phyloP scores from a whole-genome alignment of 2,113 vertebrate genomes.

The Paratilapia polleni region DNA sequence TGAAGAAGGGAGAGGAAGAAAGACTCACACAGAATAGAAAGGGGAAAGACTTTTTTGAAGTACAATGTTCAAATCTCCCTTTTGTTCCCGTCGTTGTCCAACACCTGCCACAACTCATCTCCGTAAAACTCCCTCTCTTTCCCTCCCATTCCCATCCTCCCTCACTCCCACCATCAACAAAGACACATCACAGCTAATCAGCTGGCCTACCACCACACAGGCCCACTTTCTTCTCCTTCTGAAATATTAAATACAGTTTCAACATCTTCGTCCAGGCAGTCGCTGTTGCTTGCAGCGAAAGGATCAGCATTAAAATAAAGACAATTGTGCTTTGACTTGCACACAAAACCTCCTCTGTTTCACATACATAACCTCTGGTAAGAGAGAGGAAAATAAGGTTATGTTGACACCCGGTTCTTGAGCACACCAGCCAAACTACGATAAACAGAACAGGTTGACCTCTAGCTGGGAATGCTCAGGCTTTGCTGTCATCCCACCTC shows the following conservation, averaged over 20 bases:
- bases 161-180: constrained; percentile 48
- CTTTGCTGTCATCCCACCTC: constrained; percentile 10
- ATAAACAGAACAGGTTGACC: constrained; percentile 56
- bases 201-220: constrained; percentile 11
- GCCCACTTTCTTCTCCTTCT: constrained; percentile 24
- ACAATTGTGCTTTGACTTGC: constrained; percentile 20
- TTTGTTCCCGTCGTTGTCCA: constrained; percentile 67
- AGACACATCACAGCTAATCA: constrained; percentile 50
- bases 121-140: constrained; percentile 34
- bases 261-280: not conserved
- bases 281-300: constrained; percentile 10
- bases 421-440: constrained; percentile 13
- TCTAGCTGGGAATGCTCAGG: constrained; percentile 15
- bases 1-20: constrained; percentile 67
- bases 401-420: constrained; percentile 18
- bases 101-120: constrained; percentile 72
- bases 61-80: constrained; percentile 65
- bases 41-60: constrained; percentile 65
- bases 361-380: constrained; percentile 35
- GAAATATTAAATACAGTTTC: constrained; percentile 35
- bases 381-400: constrained; percentile 9
- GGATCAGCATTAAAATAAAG: constrained; percentile 15
- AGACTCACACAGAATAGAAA: constrained; percentile 65
- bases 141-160: constrained; percentile 18
- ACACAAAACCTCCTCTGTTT: not conserved